Conservation (phyloP, 2,888 invertebrate genomes). For the Drosophila niveifrons region DNA sequence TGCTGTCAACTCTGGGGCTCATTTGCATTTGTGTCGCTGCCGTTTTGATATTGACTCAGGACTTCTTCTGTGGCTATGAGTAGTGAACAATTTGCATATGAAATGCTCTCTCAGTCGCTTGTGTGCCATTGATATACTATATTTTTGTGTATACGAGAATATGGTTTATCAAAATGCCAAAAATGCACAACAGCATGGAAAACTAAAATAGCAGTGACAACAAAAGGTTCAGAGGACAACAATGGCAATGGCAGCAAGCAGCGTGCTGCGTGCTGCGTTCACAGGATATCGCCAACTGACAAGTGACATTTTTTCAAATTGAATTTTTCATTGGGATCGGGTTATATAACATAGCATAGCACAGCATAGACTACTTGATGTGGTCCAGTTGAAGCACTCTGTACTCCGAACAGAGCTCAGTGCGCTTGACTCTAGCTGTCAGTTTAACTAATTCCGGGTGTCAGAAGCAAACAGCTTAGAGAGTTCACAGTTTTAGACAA, state of each 20-base stretch:
- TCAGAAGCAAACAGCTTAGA: constrained; percentile 24
- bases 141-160: constrained; percentile 51
- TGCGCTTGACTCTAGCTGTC: constrained; percentile 47
- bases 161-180: constrained; percentile 54
- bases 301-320: constrained; percentile 79
- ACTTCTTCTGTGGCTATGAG: constrained; percentile 27
- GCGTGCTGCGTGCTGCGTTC: constrained; percentile 8
- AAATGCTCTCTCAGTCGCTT: constrained; percentile 48
- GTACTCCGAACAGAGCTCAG: constrained; percentile 6
- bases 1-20: constrained; percentile 8
- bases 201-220: constrained; percentile 49
- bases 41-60: constrained; percentile 51
- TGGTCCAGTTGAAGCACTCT: constrained; percentile 6
- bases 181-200: constrained; percentile 56
- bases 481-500: constrained; percentile 3
- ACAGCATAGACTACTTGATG: constrained; percentile 4
- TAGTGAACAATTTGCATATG: constrained; percentile 71
- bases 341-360: constrained; percentile 11
- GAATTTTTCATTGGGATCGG: constrained; percentile 63
- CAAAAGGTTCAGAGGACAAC: constrained; percentile 58
- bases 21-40: constrained; percentile 55
- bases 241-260: constrained; percentile 31
- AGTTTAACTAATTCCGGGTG: constrained; percentile 17
- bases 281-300: constrained; percentile 63
- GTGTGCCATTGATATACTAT: constrained; percentile 3